Base-by-base conservation (phyloP, 2,888 invertebrate species). In the Aethes cnicana region DNA sequence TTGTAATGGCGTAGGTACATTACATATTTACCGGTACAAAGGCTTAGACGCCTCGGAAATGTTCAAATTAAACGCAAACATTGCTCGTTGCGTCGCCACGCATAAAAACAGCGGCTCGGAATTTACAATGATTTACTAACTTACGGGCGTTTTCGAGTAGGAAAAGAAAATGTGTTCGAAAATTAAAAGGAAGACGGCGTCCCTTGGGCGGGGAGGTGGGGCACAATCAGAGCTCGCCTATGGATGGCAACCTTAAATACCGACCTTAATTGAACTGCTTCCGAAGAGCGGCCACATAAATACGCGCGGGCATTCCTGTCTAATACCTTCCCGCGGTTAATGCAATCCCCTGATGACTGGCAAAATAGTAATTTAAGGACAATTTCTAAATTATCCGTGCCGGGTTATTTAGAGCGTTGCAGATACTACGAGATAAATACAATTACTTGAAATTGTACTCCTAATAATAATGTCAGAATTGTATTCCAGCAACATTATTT, bases 231-330 rank as follows among this genome's bases (percentile, higher is more conserved):
- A 75, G 82, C 74, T 78, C 76, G 77, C 78, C 81, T 76, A 75
- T 75, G 74, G 83, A 79, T 77, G 75, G 81, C 75, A 83, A 80
- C 86, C 85, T 88, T 88, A 88, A 89, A 89, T 89, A 84, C 87
- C 87, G 85, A 76, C 77, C 83, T 85, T 89, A 89, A 89, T 89
- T 88, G 88, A 84, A 87, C 85, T 72, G 82, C 84, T 85, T 84
- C 85, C 85, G 84, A 79, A 72, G 74, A 74, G 69, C 72, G 77
- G 73, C 77, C 81, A 82, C 80, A 82, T 84, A 85, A 85, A 86
- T 84, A 85, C 75, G 74, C 78, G 68, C 72, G 76, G 76, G 74
- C 77, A 82, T 84, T 81, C 77, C 79, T 81, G 56, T 59, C 68
- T 70, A 66, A 69, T 72, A 73, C 63, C 65, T 67, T 68, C 62